These are phyloP conservation scores for Gonatopus flavifemur DNA, from an alignment of 1,140 invertebrate species.

Conservation along the genomic window DNA sequence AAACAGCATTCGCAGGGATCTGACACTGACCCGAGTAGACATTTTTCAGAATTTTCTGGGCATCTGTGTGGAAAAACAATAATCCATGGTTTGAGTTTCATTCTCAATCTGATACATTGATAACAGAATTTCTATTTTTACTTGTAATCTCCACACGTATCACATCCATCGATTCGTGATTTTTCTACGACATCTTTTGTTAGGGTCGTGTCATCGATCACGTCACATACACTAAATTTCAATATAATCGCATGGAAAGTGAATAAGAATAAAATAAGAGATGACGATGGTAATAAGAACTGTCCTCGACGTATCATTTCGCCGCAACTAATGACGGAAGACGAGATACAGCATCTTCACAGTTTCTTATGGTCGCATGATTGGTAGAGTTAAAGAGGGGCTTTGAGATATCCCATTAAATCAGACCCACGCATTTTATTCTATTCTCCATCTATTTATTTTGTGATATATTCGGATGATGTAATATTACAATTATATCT, in stretches of 20 bases:
- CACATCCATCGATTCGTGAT: constrained; percentile 25
- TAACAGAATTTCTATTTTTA: constrained; percentile 11
- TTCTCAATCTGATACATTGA: background rate
- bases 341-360: background rate
- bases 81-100: background rate
- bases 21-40: constrained; percentile 53
- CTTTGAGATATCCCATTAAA: background rate
- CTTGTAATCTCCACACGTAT: constrained; percentile 40
- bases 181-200: constrained; percentile 14
- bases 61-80: constrained; percentile 30
- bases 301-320: constrained; percentile 34
- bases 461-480: too few species aligned
- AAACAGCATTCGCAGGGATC: constrained; percentile 64
- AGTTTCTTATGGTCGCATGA: too few species aligned
- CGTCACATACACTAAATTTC: constrained; percentile 5
- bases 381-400: too few species aligned
- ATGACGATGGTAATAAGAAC: constrained; percentile 27
- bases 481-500: too few species aligned
- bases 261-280: constrained; percentile 10
- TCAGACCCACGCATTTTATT: background rate
- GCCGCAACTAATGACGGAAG: constrained; percentile 34
- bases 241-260: constrained; percentile 14
- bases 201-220: constrained; percentile 2
- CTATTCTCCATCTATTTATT: too few species aligned
- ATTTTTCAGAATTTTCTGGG: constrained; percentile 41